Percentiles rank a stretch among this genome's conserved stretches.
Conservation (phyloP, 2,113 vertebrate genomes). For the Mohoua ochrocephala region DNA sequence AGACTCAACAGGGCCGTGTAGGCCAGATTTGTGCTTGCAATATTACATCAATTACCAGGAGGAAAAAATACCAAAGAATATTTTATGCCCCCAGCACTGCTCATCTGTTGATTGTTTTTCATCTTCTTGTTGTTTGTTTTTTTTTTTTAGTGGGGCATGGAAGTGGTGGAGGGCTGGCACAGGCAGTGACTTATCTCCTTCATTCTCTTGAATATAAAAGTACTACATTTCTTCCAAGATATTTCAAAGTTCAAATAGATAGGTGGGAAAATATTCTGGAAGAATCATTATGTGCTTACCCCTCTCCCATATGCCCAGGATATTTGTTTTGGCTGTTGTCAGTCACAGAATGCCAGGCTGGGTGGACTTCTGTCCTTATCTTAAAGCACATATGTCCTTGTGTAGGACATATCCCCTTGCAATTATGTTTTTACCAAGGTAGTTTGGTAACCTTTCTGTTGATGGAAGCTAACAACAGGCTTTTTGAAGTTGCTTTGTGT, state of each 20-base stretch:
- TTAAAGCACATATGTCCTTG: neutral
- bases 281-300: neutral
- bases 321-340: neutral
- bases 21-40: neutral
- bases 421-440: neutral
- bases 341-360: neutral
- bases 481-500: neutral
- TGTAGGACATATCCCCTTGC: neutral
- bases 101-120: neutral
- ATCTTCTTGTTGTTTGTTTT: neutral
- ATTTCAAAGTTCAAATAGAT: neutral
- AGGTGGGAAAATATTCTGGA: neutral
- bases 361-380: neutral
- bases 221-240: neutral
- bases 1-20: rapidly evolving
- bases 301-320: neutral
- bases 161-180: neutral
- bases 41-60: neutral
- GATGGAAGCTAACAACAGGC: neutral
- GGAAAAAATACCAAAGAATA: neutral
- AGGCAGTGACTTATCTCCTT: neutral
- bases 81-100: neutral
- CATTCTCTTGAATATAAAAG: neutral
- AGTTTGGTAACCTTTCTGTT: neutral
- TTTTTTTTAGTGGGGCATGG: neutral